Evolutionary conservation across 2,113 vertebrate species (phyloP), one percentile per base, ranked within the genome.

Genomic region (Macrotus californicus): DNA sequence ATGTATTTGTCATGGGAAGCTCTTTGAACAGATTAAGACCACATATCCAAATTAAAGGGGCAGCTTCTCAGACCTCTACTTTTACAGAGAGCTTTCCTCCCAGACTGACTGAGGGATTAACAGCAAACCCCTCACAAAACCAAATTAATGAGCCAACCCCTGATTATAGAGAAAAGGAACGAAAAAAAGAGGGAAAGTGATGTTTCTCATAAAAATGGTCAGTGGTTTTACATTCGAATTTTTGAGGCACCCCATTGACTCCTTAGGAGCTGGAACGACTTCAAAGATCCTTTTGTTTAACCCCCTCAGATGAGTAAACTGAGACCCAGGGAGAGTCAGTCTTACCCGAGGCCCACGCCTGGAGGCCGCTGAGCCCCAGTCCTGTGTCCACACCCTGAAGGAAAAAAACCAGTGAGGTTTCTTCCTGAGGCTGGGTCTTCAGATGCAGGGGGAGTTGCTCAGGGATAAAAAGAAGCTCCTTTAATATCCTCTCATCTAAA

Each of bases 391-490:
- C 24, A 39, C 3, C 21, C 9, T 50, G 26, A 39, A 29, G 36
- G 31, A 7, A 7, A 56, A 81, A 34, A 73, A 16, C 11, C 31
- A 39, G 48, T 12, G 5, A 36, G 69, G 26, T 18, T 70, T 69
- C 48, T 34, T 76, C 31, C 24, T 4, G 19, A 81, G 89, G n/a
- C 52, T 77, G 52, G 29, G 9, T 24, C 48, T 80, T 43, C 24
- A 11, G 52, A 31, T 66, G 22, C 0, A 7, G 39, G 86, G 46
- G 5, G 12, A 41, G 21, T 52, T 46, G 56, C 73, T 76, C 66
- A 67, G 66, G 43, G 26, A 94, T 64, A 89, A 89, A 91, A 75
- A 70, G 90, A 79, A 73, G 43, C 31, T 15, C 24, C 86, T 86
- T 93, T 69, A 46, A 52, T 80, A 76, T 52, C 56, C 31, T 7